Base-by-base conservation (phyloP, 2,888 invertebrate species). In the Protodeltote pygarga region DNA sequence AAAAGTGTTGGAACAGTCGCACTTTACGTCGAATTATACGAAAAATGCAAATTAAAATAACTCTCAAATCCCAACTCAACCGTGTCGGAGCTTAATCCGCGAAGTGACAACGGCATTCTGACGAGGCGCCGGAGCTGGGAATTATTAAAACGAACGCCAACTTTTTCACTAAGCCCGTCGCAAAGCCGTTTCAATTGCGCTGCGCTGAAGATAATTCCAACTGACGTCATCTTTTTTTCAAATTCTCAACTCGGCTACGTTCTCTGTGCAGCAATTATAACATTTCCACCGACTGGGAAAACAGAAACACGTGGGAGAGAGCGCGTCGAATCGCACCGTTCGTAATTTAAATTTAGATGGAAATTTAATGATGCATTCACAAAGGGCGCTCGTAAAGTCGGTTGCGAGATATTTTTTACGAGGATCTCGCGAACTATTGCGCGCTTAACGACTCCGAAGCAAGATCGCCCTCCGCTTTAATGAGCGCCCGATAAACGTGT, bases 71-170 rank as follows among this genome's bases (percentile, higher is more conserved):
- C 80, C 87, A 90, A 90, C 89, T 90, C 89, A 88, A 87, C 89
- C 91, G 91, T 90, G 91, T 89, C 88, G 86, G 83, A 79, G 89
- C 90, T 91, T 91, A 92, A 91, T 91, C 91, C 90, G 79, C 89
- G 91, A 90, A 91, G 92, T 90, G 92, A 92, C 92, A 91, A 91
- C 92, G 90, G 91, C 89, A 91, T 92, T 91, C 91, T 91, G 91
- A 89, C 90, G 91, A 91, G 92, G 92, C 91, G 92, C 91, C 91
- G 89, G 88, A 86, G 89, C 89, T 83, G 87, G 89, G 90, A 91
- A 91, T 92, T 91, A 91, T 92, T 90, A 92, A 92, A 92, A 91
- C 91, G 92, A 91, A 91, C 91, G 91, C 90, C 91, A 92, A 91
- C 90, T 92, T 92, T 92, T 92, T 91, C 89, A 89, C 89, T 91